Evolutionary conservation across 2,113 vertebrate genomes (phyloP).

Genomic region (Andinoacara biseriatus): DNA sequence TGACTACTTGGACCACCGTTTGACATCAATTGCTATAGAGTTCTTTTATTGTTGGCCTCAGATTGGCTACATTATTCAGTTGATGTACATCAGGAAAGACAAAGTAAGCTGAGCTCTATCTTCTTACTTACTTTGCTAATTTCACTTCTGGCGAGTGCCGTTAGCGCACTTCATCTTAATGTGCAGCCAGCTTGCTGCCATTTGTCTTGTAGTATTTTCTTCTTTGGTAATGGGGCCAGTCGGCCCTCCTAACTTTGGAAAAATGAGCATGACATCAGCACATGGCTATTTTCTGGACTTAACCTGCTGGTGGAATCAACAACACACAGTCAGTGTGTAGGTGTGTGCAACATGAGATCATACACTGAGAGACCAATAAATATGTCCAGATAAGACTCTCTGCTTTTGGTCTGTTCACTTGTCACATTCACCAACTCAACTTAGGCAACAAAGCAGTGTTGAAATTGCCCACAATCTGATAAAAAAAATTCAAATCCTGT

Average conservation of each 20-base stretch:
- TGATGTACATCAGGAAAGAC: constrained; percentile 48
- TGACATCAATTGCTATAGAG: constrained; percentile 49
- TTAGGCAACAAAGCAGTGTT: not conserved
- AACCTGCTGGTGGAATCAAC: constrained; percentile 57
- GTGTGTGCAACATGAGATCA: not conserved
- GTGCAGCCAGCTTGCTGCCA: constrained; percentile 51
- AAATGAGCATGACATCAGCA: constrained; percentile 54
- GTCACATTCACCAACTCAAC: not conserved
- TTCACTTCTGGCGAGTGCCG: constrained; percentile 51
- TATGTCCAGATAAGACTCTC: constrained; percentile 3
- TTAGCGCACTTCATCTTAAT: constrained; percentile 47
- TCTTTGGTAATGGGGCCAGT: constrained; percentile 31
- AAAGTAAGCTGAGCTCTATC: constrained; percentile 47
- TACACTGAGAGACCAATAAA: constrained; percentile 39
- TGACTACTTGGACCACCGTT: constrained; percentile 54
- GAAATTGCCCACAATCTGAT: constrained; percentile 38
- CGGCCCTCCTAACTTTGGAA: constrained; percentile 35
- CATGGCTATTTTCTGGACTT: constrained; percentile 46
- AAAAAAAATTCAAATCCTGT: not conserved
- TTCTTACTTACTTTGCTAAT: constrained; percentile 57
- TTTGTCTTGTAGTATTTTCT: constrained; percentile 71
- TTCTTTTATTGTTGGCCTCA: constrained; percentile 27
- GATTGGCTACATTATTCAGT: constrained; percentile 9
- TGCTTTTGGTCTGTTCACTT: not conserved
- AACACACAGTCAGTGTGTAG: not conserved